phyloP scores from a whole-genome alignment of 2,797 vertebrate genomes.

The Agapornis canus region DNA sequence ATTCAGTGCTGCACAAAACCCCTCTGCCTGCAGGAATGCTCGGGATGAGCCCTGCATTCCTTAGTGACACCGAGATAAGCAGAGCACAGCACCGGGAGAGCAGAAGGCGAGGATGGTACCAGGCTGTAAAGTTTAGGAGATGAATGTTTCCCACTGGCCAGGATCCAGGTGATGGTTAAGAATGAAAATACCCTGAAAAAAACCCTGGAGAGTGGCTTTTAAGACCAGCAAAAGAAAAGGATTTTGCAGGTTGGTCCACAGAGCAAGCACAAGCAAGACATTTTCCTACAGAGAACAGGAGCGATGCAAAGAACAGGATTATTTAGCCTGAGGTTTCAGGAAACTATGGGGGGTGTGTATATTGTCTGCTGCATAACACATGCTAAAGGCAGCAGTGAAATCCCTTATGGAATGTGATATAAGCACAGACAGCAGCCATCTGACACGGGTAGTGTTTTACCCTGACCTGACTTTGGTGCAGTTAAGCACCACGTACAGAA shows the following conservation, averaged over 20 bases:
- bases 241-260: background rate
- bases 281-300: background rate
- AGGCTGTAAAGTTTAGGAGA: conserved; percentile 62
- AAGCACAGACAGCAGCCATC: background rate
- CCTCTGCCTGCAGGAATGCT: conserved; percentile 49
- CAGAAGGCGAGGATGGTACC: conserved; percentile 73
- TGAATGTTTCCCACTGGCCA: background rate
- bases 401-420: background rate
- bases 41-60: conserved; percentile 69
- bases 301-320: background rate
- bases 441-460: background rate
- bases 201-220: background rate
- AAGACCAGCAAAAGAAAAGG: background rate
- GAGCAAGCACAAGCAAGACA: background rate
- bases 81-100: background rate
- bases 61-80: conserved; percentile 79
- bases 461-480: background rate
- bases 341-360: background rate
- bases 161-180: background rate
- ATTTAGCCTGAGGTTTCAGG: background rate
- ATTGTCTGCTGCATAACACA: background rate
- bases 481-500: background rate
- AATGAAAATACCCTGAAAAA: background rate
- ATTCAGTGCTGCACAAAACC: conserved; percentile 35
- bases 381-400: background rate